These are phyloP conservation scores for Cheilinus undulatus DNA, from an alignment of 2,113 vertebrate species.

Conservation along the genomic window DNA sequence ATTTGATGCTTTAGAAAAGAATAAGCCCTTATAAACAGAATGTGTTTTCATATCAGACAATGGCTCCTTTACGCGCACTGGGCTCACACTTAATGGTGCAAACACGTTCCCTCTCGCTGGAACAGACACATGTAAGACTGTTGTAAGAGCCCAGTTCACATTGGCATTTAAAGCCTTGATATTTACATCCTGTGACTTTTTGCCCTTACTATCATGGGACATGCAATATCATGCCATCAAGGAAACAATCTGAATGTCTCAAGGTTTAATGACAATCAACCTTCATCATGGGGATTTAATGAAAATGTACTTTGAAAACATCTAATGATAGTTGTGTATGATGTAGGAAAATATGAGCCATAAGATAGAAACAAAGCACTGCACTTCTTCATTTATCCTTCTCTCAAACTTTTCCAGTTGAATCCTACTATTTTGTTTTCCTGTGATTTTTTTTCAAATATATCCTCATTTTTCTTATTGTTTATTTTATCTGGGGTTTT, in stretches of 20 bases:
- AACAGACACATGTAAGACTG: slow-evolving; percentile 19
- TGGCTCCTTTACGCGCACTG: slow-evolving; percentile 27
- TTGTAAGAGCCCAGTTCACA: too few species aligned
- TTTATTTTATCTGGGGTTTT: slow-evolving; percentile 30
- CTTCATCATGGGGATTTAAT: too few species aligned
- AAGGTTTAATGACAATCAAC: too few species aligned
- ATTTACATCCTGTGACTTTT: too few species aligned
- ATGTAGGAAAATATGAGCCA: too few species aligned
- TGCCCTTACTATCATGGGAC: too few species aligned
- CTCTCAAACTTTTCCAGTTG: slow-evolving; percentile 22
- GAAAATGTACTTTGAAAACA: too few species aligned
- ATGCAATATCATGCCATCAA: too few species aligned
- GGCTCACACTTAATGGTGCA: slow-evolving; percentile 3
- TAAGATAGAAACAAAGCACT: slow-evolving; percentile 28
- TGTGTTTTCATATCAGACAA: slow-evolving; percentile 42
- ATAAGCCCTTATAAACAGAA: slow-evolving; percentile 27
- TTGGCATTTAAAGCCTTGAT: too few species aligned
- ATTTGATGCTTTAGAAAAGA: slow-evolving; percentile 25
- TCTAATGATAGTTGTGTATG: slow-evolving; percentile 49
- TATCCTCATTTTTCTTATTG: slow-evolving; percentile 1
- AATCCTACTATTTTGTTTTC: slow-evolving; percentile 2
- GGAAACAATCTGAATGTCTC: too few species aligned
- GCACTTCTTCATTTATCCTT: slow-evolving; percentile 38
- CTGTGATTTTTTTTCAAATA: not conserved
- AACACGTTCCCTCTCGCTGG: slow-evolving; percentile 26